Evolutionary conservation across 2,113 vertebrate genomes (phyloP).

Genomic region (Eretmochelys imbricata): DNA sequence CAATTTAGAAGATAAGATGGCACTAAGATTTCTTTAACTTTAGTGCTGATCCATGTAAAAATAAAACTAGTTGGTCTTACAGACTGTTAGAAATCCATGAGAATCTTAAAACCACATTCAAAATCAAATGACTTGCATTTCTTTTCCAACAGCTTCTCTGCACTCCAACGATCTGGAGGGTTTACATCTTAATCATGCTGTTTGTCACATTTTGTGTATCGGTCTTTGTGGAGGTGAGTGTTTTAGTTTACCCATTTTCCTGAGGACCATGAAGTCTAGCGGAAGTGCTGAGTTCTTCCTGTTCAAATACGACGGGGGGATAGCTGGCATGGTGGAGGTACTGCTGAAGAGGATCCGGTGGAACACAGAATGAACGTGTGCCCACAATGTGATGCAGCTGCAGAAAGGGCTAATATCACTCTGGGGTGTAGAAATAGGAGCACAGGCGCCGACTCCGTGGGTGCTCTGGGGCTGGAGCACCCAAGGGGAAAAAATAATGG

Average conservation of each 20-base stretch:
- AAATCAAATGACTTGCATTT: neutral
- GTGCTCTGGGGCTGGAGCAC: too few species aligned
- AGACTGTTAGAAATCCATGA: slow-evolving; percentile 1
- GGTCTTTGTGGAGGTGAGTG: slow-evolving; percentile 76
- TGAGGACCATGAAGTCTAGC: neutral
- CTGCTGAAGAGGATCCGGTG: too few species aligned
- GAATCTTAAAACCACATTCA: slow-evolving; percentile 9
- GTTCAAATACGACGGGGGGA: too few species aligned
- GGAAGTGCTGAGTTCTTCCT: neutral
- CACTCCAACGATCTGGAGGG: slow-evolving; percentile 73
- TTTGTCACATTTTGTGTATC: slow-evolving; percentile 68
- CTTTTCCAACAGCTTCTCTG: slow-evolving; percentile 70
- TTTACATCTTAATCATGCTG: slow-evolving; percentile 64
- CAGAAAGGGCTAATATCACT: too few species aligned
- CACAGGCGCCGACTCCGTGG: too few species aligned
- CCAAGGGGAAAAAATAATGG: too few species aligned
- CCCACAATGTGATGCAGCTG: too few species aligned
- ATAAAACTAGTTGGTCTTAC: neutral
- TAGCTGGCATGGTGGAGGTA: too few species aligned
- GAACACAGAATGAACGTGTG: too few species aligned
- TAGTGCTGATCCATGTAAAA: neutral
- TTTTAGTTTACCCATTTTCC: neutral
- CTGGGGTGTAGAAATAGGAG: too few species aligned
- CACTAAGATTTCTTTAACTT: neutral
- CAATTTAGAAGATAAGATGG: neutral